Evolutionary conservation across 2,797 vertebrate genomes (phyloP).

Genomic region (Characodon lateralis): DNA sequence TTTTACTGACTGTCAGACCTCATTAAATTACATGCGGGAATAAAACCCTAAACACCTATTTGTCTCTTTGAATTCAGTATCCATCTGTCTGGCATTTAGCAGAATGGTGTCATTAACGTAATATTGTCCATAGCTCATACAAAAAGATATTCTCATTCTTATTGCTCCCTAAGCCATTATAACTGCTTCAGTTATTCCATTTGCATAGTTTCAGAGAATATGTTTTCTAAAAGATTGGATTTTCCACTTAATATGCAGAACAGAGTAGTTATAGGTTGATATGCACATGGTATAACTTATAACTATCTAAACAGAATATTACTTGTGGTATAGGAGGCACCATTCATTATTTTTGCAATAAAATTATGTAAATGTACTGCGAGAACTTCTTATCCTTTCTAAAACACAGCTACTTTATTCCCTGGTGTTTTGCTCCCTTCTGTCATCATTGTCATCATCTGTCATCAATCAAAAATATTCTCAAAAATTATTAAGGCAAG

Average conservation of each 20-base stretch:
- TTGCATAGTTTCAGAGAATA: constrained; percentile 53
- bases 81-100: constrained; percentile 76
- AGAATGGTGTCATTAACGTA: constrained; percentile 72
- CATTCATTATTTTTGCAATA: constrained; percentile 22
- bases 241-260: constrained; percentile 63
- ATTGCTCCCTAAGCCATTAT: constrained; percentile 62
- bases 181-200: constrained; percentile 58
- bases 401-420: background rate
- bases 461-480: too few species aligned
- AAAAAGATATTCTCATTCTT: constrained; percentile 61
- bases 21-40: constrained; percentile 69
- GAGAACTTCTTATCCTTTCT: constrained; percentile 16
- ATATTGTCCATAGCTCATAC: constrained; percentile 65
- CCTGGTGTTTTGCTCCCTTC: constrained; percentile 6
- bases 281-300: constrained; percentile 46
- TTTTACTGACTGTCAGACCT: constrained; percentile 45
- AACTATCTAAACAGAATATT: constrained; percentile 35
- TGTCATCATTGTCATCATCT: too few species aligned
- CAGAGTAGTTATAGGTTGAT: constrained; percentile 40
- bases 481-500: background rate
- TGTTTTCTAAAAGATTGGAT: constrained; percentile 54
- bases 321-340: constrained; percentile 18
- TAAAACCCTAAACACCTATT: constrained; percentile 67
- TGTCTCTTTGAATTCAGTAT: constrained; percentile 65
- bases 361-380: constrained; percentile 1